Evolutionary conservation across 2,797 vertebrate species (phyloP), one percentile per base, ranked within the genome.

Genomic region (Crypturellus tataupa): DNA sequence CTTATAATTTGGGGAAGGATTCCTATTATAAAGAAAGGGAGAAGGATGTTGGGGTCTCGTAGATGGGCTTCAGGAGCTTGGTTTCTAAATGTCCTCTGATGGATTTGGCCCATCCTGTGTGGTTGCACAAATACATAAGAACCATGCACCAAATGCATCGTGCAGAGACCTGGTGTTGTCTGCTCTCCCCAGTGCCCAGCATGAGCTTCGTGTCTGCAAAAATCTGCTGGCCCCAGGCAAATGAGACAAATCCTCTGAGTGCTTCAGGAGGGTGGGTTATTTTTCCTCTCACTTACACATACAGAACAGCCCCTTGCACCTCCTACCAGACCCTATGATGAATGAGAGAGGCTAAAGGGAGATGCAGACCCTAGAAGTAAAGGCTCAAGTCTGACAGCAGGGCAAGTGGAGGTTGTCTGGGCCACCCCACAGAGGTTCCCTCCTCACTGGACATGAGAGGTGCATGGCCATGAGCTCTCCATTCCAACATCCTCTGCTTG

Each of bases 181-280:
- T 51, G 49, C 49, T 51, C 25, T 14, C 56, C 35, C 69, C 55
- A 13, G 25, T 44, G 25, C 33, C 64, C 64, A 29, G 27, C 1
- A 33, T 1, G 7, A 29, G n/a, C 46, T 33, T n/a, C 1, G 0
- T 27, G 31, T 39, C 70, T 51, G 31, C 70, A 58, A 21, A 64
- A 27, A 15, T 59, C 65, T 65, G 33, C 49, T 70, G 58, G n/a
- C 37, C 25, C 0, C 24, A 77, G 94, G 87, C 87, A 94, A 97
- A 87, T 20, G 68, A 69, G 89, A 85, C 53, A 93, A 88, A 96
- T 90, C 82, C 82, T 89, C 89, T 9, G 44, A 62, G 69, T 12
- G 37, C 76, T 87, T 69, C 92, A 85, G 93, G 83, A 77, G 85
- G 79, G 68, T 83, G 91, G 83, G 70, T 60, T 93, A 90, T 89